Conservation (phyloP, 1,140 invertebrate genomes). For the Parapsyche elsis region DNA sequence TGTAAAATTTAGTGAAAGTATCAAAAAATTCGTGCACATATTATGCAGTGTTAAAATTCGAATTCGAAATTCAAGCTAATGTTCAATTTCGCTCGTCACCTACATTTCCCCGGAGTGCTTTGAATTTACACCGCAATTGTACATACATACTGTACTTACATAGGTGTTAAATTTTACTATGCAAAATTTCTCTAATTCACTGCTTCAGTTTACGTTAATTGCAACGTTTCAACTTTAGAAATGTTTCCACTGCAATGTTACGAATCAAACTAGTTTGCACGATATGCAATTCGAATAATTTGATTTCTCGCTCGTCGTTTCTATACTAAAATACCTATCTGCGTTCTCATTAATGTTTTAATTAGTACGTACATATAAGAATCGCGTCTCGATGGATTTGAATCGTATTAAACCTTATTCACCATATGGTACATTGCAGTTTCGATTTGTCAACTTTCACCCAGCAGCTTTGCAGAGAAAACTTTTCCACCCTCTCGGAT, state of each 20-base stretch:
- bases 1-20: too few relatives aligned
- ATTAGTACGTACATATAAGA: too few relatives aligned
- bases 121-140: slow-evolving; percentile 4
- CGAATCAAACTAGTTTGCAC: too few relatives aligned
- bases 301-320: too few relatives aligned
- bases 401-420: too few relatives aligned
- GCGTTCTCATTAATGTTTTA: too few relatives aligned
- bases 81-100: not conserved
- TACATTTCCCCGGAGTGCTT: not conserved
- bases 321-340: too few relatives aligned
- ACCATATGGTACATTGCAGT: too few relatives aligned
- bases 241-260: not conserved
- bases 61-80: not conserved
- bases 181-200: slow-evolving; percentile 1
- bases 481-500: not conserved
- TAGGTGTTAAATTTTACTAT: not conserved
- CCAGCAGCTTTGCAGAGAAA: not conserved
- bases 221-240: slow-evolving; percentile 14
- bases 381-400: too few relatives aligned
- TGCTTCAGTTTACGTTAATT: not conserved
- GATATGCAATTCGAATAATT: too few relatives aligned
- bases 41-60: too few relatives aligned
- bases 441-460: not conserved
- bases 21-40: too few relatives aligned
- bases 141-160: not conserved